A percentile compares a stretch with the other conserved stretches of the same genome.
Conservation (phyloP, 1,140 invertebrate species). For the Brachionus sp. region DNA sequence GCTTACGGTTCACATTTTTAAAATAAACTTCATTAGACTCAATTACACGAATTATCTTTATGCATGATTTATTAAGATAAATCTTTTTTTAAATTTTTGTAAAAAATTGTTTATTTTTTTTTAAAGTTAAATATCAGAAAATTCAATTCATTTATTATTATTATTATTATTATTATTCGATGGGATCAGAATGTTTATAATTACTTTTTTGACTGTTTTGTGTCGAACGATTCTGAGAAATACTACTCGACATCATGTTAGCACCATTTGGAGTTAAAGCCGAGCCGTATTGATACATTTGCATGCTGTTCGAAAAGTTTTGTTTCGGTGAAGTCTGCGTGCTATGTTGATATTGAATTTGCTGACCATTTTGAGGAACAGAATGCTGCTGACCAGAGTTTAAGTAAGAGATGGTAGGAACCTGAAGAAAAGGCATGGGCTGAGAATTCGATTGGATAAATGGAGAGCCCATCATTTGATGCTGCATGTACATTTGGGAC, state of each 20-base stretch:
- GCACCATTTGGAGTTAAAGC: slow-evolving; percentile 9
- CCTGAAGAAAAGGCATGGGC: neutral
- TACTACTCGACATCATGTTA: neutral
- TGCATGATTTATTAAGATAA: neutral
- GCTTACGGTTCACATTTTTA: neutral
- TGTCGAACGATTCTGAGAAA: neutral
- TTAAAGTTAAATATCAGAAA: neutral
- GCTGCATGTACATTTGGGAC: slow-evolving; percentile 8
- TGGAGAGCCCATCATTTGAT: neutral
- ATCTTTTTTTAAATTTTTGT: neutral
- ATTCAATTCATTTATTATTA: neutral
- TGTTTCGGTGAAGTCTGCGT: neutral
- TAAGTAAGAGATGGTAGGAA: neutral
- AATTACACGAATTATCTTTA: neutral
- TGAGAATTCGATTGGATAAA: neutral
- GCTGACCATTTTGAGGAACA: neutral
- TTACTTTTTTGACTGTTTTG: neutral
- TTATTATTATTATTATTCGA: neutral
- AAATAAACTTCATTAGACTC: neutral
- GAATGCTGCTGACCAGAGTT: neutral
- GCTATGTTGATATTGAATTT: neutral
- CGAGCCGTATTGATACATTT: neutral
- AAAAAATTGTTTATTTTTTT: slow-evolving; percentile 17
- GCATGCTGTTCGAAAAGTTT: neutral
- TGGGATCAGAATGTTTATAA: neutral